A percentile compares a stretch with the other conserved stretches of the same genome.
Evolutionary conservation across 2,888 invertebrate genomes (phyloP).

Genomic region (Omphaloscelis lunosa): DNA sequence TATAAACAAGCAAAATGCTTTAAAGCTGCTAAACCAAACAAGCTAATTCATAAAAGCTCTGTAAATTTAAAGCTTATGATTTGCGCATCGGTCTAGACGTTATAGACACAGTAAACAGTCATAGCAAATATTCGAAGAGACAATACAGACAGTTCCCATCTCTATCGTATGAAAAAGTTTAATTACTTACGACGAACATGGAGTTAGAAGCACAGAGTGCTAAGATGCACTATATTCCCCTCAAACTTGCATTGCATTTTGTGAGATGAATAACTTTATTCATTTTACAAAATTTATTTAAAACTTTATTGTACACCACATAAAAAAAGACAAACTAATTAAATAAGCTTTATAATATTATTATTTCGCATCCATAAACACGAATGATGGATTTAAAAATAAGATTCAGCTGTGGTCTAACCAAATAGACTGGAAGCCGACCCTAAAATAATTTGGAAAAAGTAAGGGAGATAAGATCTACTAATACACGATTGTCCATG

Average conservation of each 20-base stretch:
- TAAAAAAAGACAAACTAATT: no score
- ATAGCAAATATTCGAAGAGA: slow-evolving; percentile 40
- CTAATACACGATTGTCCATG: no score
- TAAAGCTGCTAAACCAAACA: not conserved
- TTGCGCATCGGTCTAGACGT: slow-evolving; percentile 39
- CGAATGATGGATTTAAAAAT: no score
- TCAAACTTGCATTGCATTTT: not conserved
- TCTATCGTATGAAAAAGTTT: slow-evolving; percentile 49
- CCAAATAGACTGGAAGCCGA: no score
- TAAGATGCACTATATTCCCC: not conserved
- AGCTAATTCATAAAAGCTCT: not conserved
- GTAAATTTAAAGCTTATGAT: slow-evolving; percentile 19
- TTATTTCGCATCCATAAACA: not conserved
- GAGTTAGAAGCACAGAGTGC: slow-evolving; percentile 13
- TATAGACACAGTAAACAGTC: slow-evolving; percentile 44
- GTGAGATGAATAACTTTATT: not conserved
- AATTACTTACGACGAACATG: slow-evolving; percentile 40
- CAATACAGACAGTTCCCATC: slow-evolving; percentile 25
- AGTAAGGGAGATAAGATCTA: no score
- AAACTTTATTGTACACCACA: no score
- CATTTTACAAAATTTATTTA: no score
- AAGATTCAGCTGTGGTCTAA: no score
- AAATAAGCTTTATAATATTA: not conserved
- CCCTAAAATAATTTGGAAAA: no score
- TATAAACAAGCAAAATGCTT: not conserved